A percentile compares a stretch with the other conserved stretches of the same genome.
phyloP scores from a whole-genome alignment of 2,797 vertebrate genomes.

The Xenops minutus region DNA sequence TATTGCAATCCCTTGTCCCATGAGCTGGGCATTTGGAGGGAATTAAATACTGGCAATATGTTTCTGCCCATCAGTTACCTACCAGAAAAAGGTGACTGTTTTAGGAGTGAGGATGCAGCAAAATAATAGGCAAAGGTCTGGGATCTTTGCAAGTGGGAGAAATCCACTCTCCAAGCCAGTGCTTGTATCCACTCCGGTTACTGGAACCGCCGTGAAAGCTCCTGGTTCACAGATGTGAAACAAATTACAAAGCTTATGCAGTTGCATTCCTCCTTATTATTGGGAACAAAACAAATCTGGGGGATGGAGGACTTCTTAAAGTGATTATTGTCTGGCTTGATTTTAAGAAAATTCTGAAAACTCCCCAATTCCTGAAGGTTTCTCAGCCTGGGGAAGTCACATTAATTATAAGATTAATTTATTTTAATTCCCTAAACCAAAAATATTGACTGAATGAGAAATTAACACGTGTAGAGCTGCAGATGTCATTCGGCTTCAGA shows the following conservation, averaged over 20 bases:
- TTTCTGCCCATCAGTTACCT: not conserved
- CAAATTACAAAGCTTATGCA: slow-evolving; percentile 26
- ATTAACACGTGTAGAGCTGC: slow-evolving; percentile 74
- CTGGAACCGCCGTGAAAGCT: slow-evolving; percentile 38
- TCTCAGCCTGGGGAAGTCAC: slow-evolving; percentile 55
- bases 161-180: not conserved
- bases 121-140: not conserved
- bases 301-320: slow-evolving; percentile 53
- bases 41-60: not conserved
- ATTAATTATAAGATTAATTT: slow-evolving; percentile 76
- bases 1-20: accelerated
- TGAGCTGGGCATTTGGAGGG: slow-evolving; percentile 17
- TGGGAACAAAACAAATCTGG: slow-evolving; percentile 65
- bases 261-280: slow-evolving; percentile 66
- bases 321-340: slow-evolving; percentile 31
- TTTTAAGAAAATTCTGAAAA: slow-evolving; percentile 55
- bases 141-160: not conserved
- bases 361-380: slow-evolving; percentile 46
- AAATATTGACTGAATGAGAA: slow-evolving; percentile 81
- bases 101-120: not conserved
- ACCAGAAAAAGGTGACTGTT: slow-evolving; percentile 3
- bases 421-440: slow-evolving; percentile 74
- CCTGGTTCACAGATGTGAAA: slow-evolving; percentile 61
- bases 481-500: slow-evolving; percentile 77
- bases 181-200: slow-evolving; percentile 24